Evolutionary conservation across 1,140 invertebrate species (phyloP), one percentile per base, ranked within the genome.

Genomic region (Apis dorsata): DNA sequence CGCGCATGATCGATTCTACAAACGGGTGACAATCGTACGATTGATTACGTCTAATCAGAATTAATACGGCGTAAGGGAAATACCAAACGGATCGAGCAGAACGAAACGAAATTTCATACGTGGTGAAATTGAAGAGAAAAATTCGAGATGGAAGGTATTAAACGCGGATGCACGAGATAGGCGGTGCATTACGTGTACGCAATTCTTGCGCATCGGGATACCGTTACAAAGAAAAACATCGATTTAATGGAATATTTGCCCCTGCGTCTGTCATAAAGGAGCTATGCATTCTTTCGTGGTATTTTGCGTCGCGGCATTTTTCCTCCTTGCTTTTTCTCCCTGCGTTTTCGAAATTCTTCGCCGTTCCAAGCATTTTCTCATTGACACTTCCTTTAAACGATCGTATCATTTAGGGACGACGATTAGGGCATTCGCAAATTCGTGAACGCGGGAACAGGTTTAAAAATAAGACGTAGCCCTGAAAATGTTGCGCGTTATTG

Each of bases 381-480:
- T 51, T n/a, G 55, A 66, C 73, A 21, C 68, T 59, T 62, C n/a
- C 49, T 57, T 13, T 34, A 15, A 13, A 57, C 28, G 51, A 24
- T 10, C 8, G 74, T 65, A 7, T 11, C 70, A 15, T 81, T 68
- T 34, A 60, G 0, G 70, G 28, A 57, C 59, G 79, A 74, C 65
- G 77, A 69, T 44, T 44, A 24, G 24, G 4, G 86, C 74, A 68
- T 75, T 81, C 81, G 87, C 87, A 86, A 89, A 89, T 89, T 87
- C 87, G 87, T 87, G 86, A 87, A 86, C 87, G 74, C 57, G 69
- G 66, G 71, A 63, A 79, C 62, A 62, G 57, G 87, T 89, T 88
- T 89, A 89, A 89, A 89, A 89, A 89, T 89, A 89, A 89, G 87
- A 87, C 74, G 78, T 83, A 74, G 60, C 75, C 65, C 44, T 1